Evolutionary conservation across 2,888 invertebrate species (phyloP).

Genomic region (Perizoma affinitatum): DNA sequence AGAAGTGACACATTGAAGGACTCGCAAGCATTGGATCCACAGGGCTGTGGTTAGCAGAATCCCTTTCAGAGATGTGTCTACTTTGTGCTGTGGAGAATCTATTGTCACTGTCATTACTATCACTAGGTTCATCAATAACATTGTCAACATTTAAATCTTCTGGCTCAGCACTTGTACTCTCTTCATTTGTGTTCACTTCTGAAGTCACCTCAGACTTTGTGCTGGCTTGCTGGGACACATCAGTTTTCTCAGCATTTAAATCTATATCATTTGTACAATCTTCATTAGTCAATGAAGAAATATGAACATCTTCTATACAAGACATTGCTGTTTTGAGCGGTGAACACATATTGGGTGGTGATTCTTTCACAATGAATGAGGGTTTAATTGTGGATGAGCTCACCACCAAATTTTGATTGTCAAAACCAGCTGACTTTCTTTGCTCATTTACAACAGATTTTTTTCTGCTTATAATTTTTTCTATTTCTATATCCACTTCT

Average conservation of each 20-base stretch:
- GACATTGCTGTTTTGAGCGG: conserved; percentile 53
- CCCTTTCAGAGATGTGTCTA: conserved; percentile 80
- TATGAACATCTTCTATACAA: conserved; percentile 48
- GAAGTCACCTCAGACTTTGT: conserved; percentile 54
- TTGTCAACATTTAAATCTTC: conserved; percentile 64
- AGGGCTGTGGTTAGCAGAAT: conserved; percentile 92
- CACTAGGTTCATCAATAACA: conserved; percentile 62
- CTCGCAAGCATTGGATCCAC: conserved; percentile 88
- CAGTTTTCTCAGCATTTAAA: conserved; percentile 49
- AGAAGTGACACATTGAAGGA: conserved; percentile 87
- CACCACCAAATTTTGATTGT: conserved; percentile 49
- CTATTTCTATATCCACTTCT: conserved; percentile 88
- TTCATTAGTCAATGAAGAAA: conserved; percentile 49
- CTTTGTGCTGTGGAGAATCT: conserved; percentile 68
- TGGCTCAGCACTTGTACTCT: conserved; percentile 53
- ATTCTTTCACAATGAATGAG: conserved; percentile 53
- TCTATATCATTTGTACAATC: conserved; percentile 47
- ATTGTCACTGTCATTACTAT: conserved; percentile 65
- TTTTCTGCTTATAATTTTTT: conserved; percentile 83
- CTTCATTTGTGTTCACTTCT: conserved; percentile 51
- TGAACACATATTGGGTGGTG: conserved; percentile 35
- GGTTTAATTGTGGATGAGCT: conserved; percentile 50
- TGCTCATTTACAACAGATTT: conserved; percentile 78
- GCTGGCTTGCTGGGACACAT: conserved; percentile 52
- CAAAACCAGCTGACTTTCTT: conserved; percentile 61